A percentile compares a stretch with the other conserved stretches of the same genome.
Evolutionary conservation across 53 echinoderm and acorn worm genomes (phyloP).

Genomic region (Astropecten irregularis): DNA sequence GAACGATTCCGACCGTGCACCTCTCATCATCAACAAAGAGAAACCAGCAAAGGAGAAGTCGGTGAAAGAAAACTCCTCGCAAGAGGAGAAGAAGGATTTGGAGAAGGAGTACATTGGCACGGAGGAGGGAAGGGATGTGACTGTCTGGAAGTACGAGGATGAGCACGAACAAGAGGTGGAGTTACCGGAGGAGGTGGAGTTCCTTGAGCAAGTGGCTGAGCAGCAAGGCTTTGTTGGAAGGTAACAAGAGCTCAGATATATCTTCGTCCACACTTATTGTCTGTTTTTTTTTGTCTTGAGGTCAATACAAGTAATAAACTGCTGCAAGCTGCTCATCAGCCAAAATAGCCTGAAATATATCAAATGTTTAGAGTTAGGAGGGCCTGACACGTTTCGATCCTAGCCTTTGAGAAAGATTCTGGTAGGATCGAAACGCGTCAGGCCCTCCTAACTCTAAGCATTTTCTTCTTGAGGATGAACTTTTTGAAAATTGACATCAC

Average conservation of each 20-base stretch:
- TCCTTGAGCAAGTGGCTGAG: slow-evolving; percentile 77
- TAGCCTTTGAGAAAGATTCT: too few relatives aligned
- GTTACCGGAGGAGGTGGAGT: slow-evolving; percentile 60
- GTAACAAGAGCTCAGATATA: slow-evolving; percentile 48
- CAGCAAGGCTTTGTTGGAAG: slow-evolving; percentile 97
- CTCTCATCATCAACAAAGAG: slow-evolving; percentile 4
- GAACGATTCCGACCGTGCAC: background rate
- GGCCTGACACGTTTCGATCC: too few relatives aligned
- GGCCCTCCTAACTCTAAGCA: too few relatives aligned
- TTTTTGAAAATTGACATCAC: too few relatives aligned
- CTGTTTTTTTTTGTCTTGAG: too few relatives aligned
- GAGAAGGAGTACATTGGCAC: slow-evolving; percentile 24
- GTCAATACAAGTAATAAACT: too few relatives aligned
- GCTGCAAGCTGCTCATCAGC: too few relatives aligned
- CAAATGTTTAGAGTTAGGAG: too few relatives aligned
- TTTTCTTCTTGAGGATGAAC: too few relatives aligned
- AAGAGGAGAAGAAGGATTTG: slow-evolving; percentile 50
- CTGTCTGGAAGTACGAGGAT: slow-evolving; percentile 70
- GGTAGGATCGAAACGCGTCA: too few relatives aligned
- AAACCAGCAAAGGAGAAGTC: background rate
- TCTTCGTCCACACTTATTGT: too few relatives aligned
- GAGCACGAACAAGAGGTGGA: slow-evolving; percentile 58
- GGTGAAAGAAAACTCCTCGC: background rate
- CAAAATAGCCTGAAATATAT: too few relatives aligned
- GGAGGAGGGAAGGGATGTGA: slow-evolving; percentile 65